phyloP scores from a whole-genome alignment of 2,797 vertebrate species.

The Urosaurus nigricauda region DNA sequence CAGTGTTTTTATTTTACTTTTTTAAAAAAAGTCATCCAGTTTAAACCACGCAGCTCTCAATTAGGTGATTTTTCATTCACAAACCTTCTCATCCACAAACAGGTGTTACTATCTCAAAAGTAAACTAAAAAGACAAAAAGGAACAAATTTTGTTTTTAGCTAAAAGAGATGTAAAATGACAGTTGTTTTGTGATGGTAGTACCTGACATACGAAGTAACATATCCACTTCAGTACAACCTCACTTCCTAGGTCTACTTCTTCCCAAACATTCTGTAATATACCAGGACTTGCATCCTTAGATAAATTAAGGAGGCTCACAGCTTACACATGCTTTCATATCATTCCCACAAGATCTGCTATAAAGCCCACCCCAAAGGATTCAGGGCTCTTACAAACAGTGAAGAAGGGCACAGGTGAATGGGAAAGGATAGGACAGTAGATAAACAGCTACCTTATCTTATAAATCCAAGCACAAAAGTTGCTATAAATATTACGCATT shows the following conservation, averaged over 20 bases:
- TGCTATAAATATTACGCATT: conserved; percentile 26
- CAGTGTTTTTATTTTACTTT: no score
- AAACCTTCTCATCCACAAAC: neutral
- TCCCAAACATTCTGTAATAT: neutral
- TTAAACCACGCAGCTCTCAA: no score
- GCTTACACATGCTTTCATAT: neutral
- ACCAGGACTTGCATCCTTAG: no score
- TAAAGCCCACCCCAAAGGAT: neutral
- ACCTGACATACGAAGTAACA: neutral
- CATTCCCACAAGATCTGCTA: neutral
- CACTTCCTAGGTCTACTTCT: neutral
- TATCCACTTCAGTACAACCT: neutral
- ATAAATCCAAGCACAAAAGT: neutral
- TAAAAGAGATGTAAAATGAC: neutral
- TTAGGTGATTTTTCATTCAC: neutral
- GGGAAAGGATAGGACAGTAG: neutral
- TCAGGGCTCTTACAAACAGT: neutral
- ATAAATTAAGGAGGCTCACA: neutral
- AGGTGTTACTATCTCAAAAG: neutral
- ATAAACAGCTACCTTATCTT: neutral
- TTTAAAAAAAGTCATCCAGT: no score
- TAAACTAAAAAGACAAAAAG: neutral
- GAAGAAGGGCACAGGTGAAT: no score
- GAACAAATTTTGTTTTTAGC: neutral
- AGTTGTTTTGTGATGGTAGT: neutral